Evolutionary conservation across 2,888 invertebrate species (phyloP), one percentile per base, ranked within the genome.

Genomic region (Nephrocerus scutellatus): DNA sequence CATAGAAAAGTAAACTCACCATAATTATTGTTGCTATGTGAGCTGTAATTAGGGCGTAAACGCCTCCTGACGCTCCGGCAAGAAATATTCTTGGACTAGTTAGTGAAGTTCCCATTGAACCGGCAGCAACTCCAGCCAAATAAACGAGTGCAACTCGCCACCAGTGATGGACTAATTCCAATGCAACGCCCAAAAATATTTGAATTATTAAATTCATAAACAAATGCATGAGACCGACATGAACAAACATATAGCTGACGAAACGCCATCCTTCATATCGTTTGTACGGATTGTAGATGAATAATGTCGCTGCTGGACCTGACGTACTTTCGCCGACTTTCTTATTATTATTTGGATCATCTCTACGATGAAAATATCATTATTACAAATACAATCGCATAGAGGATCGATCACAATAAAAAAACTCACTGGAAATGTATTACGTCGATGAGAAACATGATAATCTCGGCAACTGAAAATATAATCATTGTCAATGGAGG

Each of bases 101-200:
- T 9, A 90, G 74, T 6, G 86, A 86, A 8, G 88, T 88, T 4
- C 82, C 84, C 48, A 89, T 72, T 0, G 87, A 87, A 4, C 91
- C 91, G 2, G 89, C 89, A 0, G 83, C 66, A 0, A 91, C 90
- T 1, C 91, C 91, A 0, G 86, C 81, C 24, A 85, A 61, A 64
- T 92, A 92, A 20, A 92, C 83, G 9, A 83, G 68, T 0, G 84
- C 72, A 6, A 97, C 85, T 32, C 96, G 74, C 91, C 92, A 92
- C 83, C 90, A 91, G 50, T 84, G 80, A 67, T 97, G 96, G 1
- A 96, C 95, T 80, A 97, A 83, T 70, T 98, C 97, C 44, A 98
- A 68, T 0, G 96, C 93, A 8, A 95, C 79, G 0, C 97, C 97
- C 40, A 98, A 75, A 65, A 95, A 75, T 42, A 97, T 72, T 67